These are phyloP conservation scores for Ernsta delagoae DNA, from an alignment of 2,888 invertebrate genomes.

Conservation along the genomic window DNA sequence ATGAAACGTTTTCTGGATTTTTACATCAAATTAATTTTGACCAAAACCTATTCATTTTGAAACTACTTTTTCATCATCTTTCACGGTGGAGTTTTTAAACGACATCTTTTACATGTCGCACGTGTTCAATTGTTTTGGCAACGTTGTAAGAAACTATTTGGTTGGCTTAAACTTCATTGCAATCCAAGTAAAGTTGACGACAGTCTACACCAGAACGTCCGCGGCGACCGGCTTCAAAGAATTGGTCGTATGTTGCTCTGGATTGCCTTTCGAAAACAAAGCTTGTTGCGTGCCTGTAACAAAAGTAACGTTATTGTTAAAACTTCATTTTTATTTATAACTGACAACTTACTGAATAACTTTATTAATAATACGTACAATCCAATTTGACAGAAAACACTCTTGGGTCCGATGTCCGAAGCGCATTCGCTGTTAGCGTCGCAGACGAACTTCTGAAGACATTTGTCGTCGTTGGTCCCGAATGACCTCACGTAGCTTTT, in stretches of 20 bases:
- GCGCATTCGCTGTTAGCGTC: conserved; percentile 95
- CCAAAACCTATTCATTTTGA: conserved; percentile 5
- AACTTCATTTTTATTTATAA: neutral
- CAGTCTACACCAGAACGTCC: conserved; percentile 95
- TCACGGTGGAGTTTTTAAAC: conserved; percentile 1
- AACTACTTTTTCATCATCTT: conserved; percentile 7
- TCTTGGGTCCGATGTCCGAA: conserved; percentile 91
- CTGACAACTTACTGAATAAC: too few species aligned
- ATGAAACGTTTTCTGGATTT: neutral
- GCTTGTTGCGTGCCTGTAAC: conserved; percentile 92
- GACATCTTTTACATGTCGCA: conserved; percentile 7
- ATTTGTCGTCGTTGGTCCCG: conserved; percentile 91
- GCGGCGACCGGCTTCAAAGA: conserved; percentile 93
- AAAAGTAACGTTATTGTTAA: conserved; percentile 17
- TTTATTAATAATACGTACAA: conserved; percentile 93
- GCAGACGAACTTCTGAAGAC: conserved; percentile 95
- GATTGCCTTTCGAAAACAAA: conserved; percentile 92
- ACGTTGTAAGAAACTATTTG: conserved; percentile 18
- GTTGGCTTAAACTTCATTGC: conserved; percentile 91
- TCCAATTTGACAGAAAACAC: conserved; percentile 96
- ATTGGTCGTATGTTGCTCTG: conserved; percentile 89
- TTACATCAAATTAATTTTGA: conserved; percentile 2
- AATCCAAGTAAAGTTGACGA: conserved; percentile 92
- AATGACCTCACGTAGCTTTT: conserved; percentile 95
- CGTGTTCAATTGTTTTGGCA: conserved; percentile 29